Base-by-base conservation (phyloP, 2,888 invertebrate species). In the Miltochrista miniata region DNA sequence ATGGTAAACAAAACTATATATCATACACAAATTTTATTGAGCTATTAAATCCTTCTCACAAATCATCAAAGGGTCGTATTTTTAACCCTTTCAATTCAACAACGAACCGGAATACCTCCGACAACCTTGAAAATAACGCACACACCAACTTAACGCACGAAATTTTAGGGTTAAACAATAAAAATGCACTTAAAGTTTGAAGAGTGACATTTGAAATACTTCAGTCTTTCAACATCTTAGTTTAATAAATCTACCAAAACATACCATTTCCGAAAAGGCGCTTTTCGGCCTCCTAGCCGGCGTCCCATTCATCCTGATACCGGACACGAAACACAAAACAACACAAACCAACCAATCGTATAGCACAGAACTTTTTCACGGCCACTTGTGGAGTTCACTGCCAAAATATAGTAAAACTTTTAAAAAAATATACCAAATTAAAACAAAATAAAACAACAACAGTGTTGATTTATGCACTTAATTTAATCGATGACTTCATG, bases 401-500 rank as follows among this genome's bases (percentile, higher is more conserved):
- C 78, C 78, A 83, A 83, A 84, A 77, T 78, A 31, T 68, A 24
- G 52, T 55, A 59, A 56, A 61, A 56, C 50, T 64, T 59, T 55
- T 12, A 45, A 42, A 31, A 10, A 51, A 45, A 51, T 35, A 24
- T 4, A 24, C 2, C 18, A 24, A 45, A 44, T 35, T 45, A 24
- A 54, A 54, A 34, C 41, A 31, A 36, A 24, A 24, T 24, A 24
- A 37, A 53, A 52, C 46, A 59, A 59, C 45, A 40, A 48, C 40
- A 43, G 59, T 54, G 39, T 53, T 49, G 49, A 49, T 49, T 15
- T 64, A 49, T 14, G 30, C 74, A 84, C 79, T 86, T 83, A 83
- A 83, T 83, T 84, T 74, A 77, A 85, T 85, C 87, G 90, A 88
- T 90, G 90, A 90, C 88, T 89, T 88, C 89, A 90, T 89, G 76